A percentile compares a stretch with the other conserved stretches of the same genome.
Conservation (phyloP, 2,888 invertebrate species). For the Trichopoda pennipes region DNA sequence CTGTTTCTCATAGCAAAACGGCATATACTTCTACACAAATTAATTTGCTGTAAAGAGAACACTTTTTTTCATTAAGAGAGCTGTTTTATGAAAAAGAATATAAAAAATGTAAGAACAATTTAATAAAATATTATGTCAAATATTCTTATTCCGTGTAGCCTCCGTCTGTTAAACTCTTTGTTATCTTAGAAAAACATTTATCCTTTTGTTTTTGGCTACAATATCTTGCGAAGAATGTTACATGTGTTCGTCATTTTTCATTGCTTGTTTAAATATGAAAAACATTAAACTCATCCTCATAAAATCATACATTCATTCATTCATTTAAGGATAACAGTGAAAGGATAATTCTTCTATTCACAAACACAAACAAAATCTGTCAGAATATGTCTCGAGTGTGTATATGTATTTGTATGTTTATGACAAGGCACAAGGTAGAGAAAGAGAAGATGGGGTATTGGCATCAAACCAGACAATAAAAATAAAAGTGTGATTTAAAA, state of each 20-base stretch:
- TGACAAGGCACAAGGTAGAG: neutral
- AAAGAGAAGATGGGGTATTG: neutral
- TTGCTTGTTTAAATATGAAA: constrained; percentile 31
- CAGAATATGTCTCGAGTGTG: neutral
- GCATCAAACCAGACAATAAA: constrained; percentile 41
- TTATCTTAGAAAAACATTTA: neutral
- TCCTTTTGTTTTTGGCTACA: neutral
- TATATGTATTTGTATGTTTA: neutral
- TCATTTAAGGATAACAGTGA: constrained; percentile 12
- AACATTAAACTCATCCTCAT: constrained; percentile 25
- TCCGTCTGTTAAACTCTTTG: neutral
- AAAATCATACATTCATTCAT: constrained; percentile 27
- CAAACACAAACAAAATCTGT: constrained; percentile 5
- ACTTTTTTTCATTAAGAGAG: neutral
- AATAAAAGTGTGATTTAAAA: constrained; percentile 55
- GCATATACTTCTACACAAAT: too few species aligned
- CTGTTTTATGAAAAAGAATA: constrained; percentile 10
- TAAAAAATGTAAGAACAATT: neutral
- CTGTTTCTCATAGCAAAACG: too few species aligned
- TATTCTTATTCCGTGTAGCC: neutral
- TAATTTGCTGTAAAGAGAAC: too few species aligned
- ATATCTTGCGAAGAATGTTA: constrained; percentile 9
- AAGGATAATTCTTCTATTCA: constrained; percentile 1
- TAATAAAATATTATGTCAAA: constrained; percentile 12
- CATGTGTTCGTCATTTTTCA: constrained; percentile 6